phyloP scores from a whole-genome alignment of 2,888 invertebrate genomes.

The Emesis russula region DNA sequence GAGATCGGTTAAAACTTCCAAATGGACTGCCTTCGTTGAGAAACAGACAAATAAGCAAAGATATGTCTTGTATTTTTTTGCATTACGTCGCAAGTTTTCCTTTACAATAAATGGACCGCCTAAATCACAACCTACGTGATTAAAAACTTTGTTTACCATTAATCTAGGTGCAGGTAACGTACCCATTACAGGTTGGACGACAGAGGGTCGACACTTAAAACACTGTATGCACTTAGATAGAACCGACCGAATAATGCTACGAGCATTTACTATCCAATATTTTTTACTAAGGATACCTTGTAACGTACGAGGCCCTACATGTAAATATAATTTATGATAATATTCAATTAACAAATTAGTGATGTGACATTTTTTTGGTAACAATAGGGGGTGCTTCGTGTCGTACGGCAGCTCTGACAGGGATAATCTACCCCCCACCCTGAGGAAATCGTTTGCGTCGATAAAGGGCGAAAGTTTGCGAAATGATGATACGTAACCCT shows the following conservation, averaged over 20 bases:
- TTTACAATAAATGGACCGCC: slow-evolving; percentile 45
- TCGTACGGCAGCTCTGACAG: slow-evolving; percentile 42
- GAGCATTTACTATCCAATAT: slow-evolving; percentile 45
- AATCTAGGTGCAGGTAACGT: slow-evolving; percentile 3
- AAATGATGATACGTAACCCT: background rate
- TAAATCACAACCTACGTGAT: slow-evolving; percentile 7
- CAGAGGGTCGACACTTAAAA: background rate
- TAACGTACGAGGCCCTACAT: slow-evolving; percentile 52
- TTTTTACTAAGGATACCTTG: slow-evolving; percentile 39
- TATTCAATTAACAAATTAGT: slow-evolving; percentile 35
- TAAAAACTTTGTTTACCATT: background rate
- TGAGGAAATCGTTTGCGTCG: slow-evolving; percentile 45
- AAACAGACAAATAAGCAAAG: slow-evolving; percentile 38
- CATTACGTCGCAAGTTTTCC: slow-evolving; percentile 40
- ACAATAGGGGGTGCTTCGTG: slow-evolving; percentile 43
- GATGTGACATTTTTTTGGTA: slow-evolving; percentile 51
- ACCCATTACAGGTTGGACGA: slow-evolving; percentile 7
- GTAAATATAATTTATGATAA: slow-evolving; percentile 33
- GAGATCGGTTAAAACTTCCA: slow-evolving; percentile 13
- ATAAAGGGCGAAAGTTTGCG: slow-evolving; percentile 48
- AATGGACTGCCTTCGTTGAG: slow-evolving; percentile 48
- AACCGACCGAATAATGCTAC: slow-evolving; percentile 39
- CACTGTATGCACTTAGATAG: slow-evolving; percentile 23
- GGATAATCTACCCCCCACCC: slow-evolving; percentile 62
- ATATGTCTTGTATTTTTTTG: slow-evolving; percentile 27